Base-by-base conservation (phyloP, 2,888 invertebrate species). In the Pegoplata infirma region DNA sequence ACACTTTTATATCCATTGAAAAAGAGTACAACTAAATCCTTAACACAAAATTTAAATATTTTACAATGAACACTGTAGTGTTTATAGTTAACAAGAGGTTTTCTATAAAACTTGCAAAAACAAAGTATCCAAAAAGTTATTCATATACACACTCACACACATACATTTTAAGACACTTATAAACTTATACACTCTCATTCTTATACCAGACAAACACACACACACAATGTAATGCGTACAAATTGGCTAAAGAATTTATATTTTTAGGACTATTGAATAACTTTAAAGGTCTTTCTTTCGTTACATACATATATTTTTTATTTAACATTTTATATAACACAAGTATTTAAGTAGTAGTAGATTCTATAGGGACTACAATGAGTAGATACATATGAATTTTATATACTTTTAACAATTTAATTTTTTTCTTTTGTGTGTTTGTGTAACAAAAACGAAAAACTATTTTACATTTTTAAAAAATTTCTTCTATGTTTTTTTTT, bases 171-270 rank as follows among this genome's bases (percentile, higher is more conserved):
- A n/a, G n/a, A n/a, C n/a, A n/a, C n/a, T n/a, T n/a, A n/a, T n/a
- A n/a, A n/a, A n/a, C n/a, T n/a, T n/a, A n/a, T n/a, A n/a, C n/a
- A n/a, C n/a, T n/a, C n/a, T n/a, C n/a, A n/a, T n/a, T n/a, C n/a
- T n/a, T n/a, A n/a, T n/a, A n/a, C n/a, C n/a, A n/a, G n/a, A n/a
- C n/a, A n/a, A n/a, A 23, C 25, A 46, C n/a, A n/a, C 46, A 51
- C 3, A 19, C 40, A 28, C 21, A 56, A 14, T 51, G n/a, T 58
- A 49, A 56, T 68, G 25, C 47, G 10, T 28, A 44, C 49, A 69
- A 76, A 76, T 69, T 76, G 56, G 56, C 40, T 49, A 67, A 40
- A 75, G 36, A 63, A 67, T 55, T 68, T 63, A 56, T 76, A 56
- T 28, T 69, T 69, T 49, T 21, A 63, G 21, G 17, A 46, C 32